Evolutionary conservation across 2,113 vertebrate genomes (phyloP), one percentile per base, ranked within the genome.

Genomic region (Planiliza haematocheilus): DNA sequence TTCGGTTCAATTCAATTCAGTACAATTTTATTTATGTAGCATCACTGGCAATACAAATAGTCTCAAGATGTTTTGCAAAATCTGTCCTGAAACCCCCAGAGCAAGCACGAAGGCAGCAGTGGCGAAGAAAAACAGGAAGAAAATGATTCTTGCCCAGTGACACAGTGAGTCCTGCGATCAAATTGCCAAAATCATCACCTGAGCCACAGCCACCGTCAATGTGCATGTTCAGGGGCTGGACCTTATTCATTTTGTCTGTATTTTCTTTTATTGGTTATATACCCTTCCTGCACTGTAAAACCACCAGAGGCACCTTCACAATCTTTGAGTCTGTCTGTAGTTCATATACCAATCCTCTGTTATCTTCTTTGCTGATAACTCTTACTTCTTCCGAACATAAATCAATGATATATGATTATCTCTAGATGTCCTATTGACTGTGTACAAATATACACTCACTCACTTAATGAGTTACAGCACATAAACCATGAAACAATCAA

Each of bases 301-400:
- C 16, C 49, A 53, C 17, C 51, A 53, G 16, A 43, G 8, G 0
- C 14, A 10, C 16, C n/a, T 41, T 65, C 14, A 52, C 41, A 36
- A 52, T 42, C 37, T 42, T 42, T 45, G n/a, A 43, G 21, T 51
- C 18, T 20, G 9, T 8, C 42, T 51, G 56, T 2, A 30, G 8
- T 12, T 43, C n/a, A 42, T 49, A 57, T 13, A 42, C 7, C 4
- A 20, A 42, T 42, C 38, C 46, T 66, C 13, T 21, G 13, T 67
- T 60, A 75, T 75, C 55, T 7, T 11, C 38, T 7, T 45, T 18
- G 38, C 24, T 52, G 55, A 59, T 18, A 59, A 21, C 61, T 21
- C 37, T 10, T 62, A 30, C 18, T 60, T 52, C 16, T 4, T 51
- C 39, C 10, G 1, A 36, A 38, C 24, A 6, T 3, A 36, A 14